Evolutionary conservation across 2,888 invertebrate species (phyloP), one percentile per base, ranked within the genome.

Genomic region (Agrochola macilenta): DNA sequence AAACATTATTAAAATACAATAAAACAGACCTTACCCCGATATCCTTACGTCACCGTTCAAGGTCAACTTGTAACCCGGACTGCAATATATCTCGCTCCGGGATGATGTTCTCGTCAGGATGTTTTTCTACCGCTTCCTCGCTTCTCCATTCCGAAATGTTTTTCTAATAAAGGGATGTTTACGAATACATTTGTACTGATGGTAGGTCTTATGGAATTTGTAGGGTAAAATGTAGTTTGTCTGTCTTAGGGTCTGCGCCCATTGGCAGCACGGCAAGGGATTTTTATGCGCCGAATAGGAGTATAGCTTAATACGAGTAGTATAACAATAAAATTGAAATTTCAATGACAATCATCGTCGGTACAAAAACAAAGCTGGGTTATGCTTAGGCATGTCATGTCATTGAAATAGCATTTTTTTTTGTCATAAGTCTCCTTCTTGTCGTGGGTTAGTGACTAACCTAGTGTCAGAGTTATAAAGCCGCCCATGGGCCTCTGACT

Each of bases 111-210:
- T 49, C 69, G 39, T 30, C 85, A 83, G 89, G 87, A 87, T 87
- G 87, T 87, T 87, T 88, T 82, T 43, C 68, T 77, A 58, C 65
- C 71, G 78, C 43, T 88, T 88, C 89, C 87, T 78, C 39, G 73
- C 74, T 68, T 52, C 46, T 73, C 73, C 60, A 64, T 77, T 69
- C 69, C 73, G 58, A 63, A 73, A 64, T 87, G 89, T 87, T 87
- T 88, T 86, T 64, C 46, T 82, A 72, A 65, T 78, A 70, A 70
- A 65, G 70, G 81, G 75, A 87, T 85, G 85, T 85, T 87, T 87
- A 76, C 52, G 76, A 70, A 81, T 84, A 87, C 65, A 69, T 76
- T 79, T 54, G 35, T 64, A 78, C 58, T 46, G 74, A 75, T 64
- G 60, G 66, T 76, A 49, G 65, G 52, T 39, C 69, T 69, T 39